These are phyloP conservation scores for Sminthurinus aureus DNA, from an alignment of 2,888 invertebrate species.

Conservation along the genomic window DNA sequence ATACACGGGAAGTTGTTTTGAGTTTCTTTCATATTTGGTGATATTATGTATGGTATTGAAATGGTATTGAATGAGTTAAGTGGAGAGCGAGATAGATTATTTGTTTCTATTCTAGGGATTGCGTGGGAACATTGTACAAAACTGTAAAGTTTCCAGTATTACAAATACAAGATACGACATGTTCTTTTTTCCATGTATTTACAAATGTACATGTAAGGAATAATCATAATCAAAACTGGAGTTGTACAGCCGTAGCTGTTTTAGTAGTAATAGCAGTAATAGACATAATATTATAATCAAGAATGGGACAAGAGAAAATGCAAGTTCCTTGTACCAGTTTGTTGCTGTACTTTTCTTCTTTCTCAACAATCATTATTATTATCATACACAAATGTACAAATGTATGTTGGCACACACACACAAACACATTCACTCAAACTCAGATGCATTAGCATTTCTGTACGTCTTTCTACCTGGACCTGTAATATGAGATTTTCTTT, in stretches of 20 bases:
- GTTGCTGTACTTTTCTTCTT: neutral
- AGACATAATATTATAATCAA: neutral
- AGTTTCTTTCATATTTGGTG: neutral
- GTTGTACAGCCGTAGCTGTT: neutral
- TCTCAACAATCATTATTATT: neutral
- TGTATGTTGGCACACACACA: neutral
- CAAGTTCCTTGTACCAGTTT: conserved; percentile 27
- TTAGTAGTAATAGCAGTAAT: too few relatives aligned
- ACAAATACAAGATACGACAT: neutral
- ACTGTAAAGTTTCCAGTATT: neutral
- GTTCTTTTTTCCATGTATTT: too few relatives aligned
- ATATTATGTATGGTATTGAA: neutral
- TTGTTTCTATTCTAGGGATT: conserved; percentile 4
- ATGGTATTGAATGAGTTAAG: neutral
- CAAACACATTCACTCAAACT: conserved; percentile 6
- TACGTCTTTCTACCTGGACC: conserved; percentile 27
- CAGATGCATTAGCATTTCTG: conserved; percentile 22
- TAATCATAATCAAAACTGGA: too few relatives aligned
- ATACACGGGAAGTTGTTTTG: conserved; percentile 7
- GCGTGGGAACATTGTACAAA: conserved; percentile 6
- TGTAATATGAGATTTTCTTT: conserved; percentile 37
- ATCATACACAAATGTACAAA: neutral
- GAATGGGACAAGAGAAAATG: conserved; percentile 32
- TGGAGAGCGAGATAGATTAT: neutral
- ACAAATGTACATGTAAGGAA: too few relatives aligned